Evolutionary conservation across 1,140 invertebrate genomes (phyloP), one percentile per base, ranked within the genome.

Genomic region (Drosophila parvula): DNA sequence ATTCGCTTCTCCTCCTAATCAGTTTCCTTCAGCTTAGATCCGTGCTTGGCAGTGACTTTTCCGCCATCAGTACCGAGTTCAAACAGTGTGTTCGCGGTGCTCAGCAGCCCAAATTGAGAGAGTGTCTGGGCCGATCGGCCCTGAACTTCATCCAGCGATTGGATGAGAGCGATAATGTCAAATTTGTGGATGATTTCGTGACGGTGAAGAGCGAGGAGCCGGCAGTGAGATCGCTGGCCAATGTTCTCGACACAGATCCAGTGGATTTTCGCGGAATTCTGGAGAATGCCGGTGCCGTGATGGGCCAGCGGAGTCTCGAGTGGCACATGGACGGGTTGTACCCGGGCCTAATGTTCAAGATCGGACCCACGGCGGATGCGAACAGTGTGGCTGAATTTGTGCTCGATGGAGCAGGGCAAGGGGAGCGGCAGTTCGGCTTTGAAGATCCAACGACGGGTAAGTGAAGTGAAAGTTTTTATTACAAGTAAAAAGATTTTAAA

Each of bases 321-420:
- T 96, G 95, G 95, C 95, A 96, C 63, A 93, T 96, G 82, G 93
- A 94, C 63, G 93, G 86, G 9, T 32, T 96, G 3, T 95, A 96
- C 91, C 96, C 96, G 0, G 96, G 96, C 5, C 78, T 96, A 8
- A 93, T 94, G 44, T 95, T 96, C 93, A 94, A 94, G 56, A 94
- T 96, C 45, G 95, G 95, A 9, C 96, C 96, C 34, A 94, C 93
- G 57, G 69, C 93, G 2, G 92, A 94, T 92, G 89, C 93, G 73
- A 90, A 93, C 59, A 96, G 96, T 38, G 91, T 96, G 30, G 91
- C 96, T n/a, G 95, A 96, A 84, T 96, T 96, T 81, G 94, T 94
- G 5, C 90, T 96, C 70, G 95, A 96, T 71, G 94, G 94, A 30
- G 94, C 92, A 3, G 65, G 53, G 92, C 74, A 93, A 85, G 70